Conservation (phyloP, 2,113 vertebrate species). For the Neolamprologus longior region DNA sequence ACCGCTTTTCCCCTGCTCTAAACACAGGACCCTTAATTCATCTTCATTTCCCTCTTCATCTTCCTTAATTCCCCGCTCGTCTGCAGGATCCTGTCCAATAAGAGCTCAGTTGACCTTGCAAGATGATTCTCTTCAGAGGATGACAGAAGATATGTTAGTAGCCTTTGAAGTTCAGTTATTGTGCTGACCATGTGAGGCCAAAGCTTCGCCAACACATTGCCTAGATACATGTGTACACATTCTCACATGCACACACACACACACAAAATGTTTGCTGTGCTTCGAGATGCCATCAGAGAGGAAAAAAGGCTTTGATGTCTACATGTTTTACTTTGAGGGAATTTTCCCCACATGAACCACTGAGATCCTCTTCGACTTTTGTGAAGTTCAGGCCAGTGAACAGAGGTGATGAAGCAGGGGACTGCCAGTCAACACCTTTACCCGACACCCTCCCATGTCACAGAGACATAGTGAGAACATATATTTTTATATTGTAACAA, state of each 20-base stretch:
- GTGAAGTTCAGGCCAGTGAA: constrained; percentile 1
- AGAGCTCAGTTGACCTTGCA: constrained; percentile 6
- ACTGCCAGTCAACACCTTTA: background rate
- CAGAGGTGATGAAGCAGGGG: background rate
- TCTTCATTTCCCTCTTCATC: constrained; percentile 16
- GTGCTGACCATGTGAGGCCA: constrained; percentile 32
- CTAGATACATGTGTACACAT: background rate
- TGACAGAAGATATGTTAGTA: constrained; percentile 31
- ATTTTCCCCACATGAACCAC: constrained; percentile 12
- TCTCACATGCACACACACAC: background rate
- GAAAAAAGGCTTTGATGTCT: constrained; percentile 43
- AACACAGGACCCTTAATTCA: background rate
- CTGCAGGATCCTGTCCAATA: background rate
- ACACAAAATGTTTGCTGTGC: constrained; percentile 2
- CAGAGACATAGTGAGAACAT: background rate
- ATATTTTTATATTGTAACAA: background rate
- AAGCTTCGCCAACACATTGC: background rate
- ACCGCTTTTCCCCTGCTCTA: background rate
- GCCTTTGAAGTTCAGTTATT: constrained; percentile 56
- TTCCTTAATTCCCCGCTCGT: background rate
- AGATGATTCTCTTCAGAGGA: constrained; percentile 26
- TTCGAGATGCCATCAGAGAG: constrained; percentile 38
- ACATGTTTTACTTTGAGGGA: constrained; percentile 38
- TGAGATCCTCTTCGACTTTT: constrained; percentile 4
- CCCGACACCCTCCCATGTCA: background rate